phyloP scores from a whole-genome alignment of 2,113 vertebrate genomes.

The Athene noctua region DNA sequence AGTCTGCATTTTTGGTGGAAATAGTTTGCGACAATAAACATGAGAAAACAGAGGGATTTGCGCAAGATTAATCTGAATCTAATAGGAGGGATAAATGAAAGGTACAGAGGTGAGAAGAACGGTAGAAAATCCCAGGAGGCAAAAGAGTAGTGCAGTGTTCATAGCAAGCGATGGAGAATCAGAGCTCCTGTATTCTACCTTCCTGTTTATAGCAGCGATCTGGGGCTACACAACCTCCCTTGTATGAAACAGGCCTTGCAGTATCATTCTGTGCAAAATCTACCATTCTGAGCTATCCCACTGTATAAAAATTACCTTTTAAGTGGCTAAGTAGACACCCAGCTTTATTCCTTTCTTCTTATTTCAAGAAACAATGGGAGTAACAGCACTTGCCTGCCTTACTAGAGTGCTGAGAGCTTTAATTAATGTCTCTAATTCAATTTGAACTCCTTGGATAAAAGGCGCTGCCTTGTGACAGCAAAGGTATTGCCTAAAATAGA shows the following conservation, averaged over 20 bases:
- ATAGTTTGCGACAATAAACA: not conserved
- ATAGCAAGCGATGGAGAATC: not conserved
- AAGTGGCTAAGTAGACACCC: conserved; percentile 58
- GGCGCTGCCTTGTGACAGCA: conserved; percentile 53
- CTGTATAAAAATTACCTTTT: conserved; percentile 53
- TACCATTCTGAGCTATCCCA: conserved; percentile 13
- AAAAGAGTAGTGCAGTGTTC: not conserved
- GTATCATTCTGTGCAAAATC: conserved; percentile 1
- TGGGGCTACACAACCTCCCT: not conserved
- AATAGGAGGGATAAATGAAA: conserved; percentile 3
- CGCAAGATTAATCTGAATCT: conserved; percentile 9
- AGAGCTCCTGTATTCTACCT: not conserved
- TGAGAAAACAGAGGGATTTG: not conserved
- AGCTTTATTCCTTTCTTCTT: conserved; percentile 57
- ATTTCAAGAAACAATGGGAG: conserved; percentile 63
- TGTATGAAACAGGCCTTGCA: not conserved
- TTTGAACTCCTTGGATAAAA: conserved; percentile 69
- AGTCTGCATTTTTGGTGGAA: conserved; percentile 29
- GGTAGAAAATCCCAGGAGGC: conserved; percentile 4
- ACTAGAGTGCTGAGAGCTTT: conserved; percentile 61
- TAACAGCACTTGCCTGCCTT: conserved; percentile 58
- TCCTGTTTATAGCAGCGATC: not conserved
- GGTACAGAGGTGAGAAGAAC: not conserved
- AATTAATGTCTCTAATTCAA: conserved; percentile 68
- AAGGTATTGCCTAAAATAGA: conserved; percentile 67